Conservation (phyloP, 2,888 invertebrate genomes). For the Acrobasis consociella region DNA sequence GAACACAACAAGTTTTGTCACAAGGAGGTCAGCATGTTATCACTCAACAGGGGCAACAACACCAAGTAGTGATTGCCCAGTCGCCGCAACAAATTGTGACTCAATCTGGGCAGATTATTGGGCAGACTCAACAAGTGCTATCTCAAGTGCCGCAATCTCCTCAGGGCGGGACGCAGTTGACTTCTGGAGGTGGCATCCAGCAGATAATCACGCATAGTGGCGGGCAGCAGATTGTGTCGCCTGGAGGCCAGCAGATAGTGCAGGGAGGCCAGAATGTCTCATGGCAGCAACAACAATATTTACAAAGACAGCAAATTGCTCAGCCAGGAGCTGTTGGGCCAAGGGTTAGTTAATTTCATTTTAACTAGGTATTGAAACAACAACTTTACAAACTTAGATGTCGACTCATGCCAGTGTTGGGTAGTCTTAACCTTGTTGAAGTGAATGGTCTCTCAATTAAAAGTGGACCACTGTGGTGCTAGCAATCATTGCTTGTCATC, state of each 20-base stretch:
- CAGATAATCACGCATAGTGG: conserved; percentile 78
- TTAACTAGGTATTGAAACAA: background rate
- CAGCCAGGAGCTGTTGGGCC: conserved; percentile 79
- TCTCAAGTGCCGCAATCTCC: conserved; percentile 74
- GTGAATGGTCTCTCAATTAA: too few relatives aligned
- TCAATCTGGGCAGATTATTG: conserved; percentile 74
- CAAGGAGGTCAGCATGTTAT: conserved; percentile 78
- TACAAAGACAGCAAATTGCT: conserved; percentile 77
- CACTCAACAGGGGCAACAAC: conserved; percentile 74
- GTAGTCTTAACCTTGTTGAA: too few relatives aligned
- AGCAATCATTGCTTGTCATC: too few relatives aligned
- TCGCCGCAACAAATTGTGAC: conserved; percentile 76
- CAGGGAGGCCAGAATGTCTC: conserved; percentile 74
- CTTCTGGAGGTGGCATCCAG: conserved; percentile 69
- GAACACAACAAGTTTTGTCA: conserved; percentile 71
- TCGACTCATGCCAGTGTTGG: too few relatives aligned
- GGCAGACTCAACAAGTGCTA: conserved; percentile 68
- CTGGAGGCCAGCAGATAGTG: conserved; percentile 72
- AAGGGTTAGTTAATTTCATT: conserved; percentile 53
- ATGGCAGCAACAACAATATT: conserved; percentile 78
- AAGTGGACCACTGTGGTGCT: too few relatives aligned
- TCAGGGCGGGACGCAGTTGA: conserved; percentile 59
- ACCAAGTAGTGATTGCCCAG: conserved; percentile 76
- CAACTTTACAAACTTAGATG: too few relatives aligned
- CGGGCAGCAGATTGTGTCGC: conserved; percentile 75